A percentile compares a stretch with the other conserved stretches of the same genome.
Conservation (phyloP, 30 jellyfish, hydroid and myxozoan species). For the Mastigias papua region DNA sequence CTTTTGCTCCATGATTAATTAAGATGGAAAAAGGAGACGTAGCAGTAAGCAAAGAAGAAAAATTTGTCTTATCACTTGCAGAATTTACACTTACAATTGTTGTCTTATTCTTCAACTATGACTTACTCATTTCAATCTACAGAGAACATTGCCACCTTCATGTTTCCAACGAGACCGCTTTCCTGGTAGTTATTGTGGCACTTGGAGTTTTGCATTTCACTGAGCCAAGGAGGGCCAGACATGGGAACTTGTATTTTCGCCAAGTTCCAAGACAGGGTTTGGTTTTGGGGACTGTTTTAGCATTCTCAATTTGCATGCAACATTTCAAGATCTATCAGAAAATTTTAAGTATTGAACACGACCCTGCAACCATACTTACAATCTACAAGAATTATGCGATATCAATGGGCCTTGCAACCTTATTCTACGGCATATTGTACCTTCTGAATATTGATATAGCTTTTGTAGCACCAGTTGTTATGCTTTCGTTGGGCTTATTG, state of each 20-base stretch:
- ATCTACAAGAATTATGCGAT: constrained; percentile 12
- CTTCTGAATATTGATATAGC: constrained; percentile 35
- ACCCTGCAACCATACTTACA: neutral
- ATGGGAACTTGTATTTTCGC: constrained; percentile 15
- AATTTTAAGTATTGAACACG: neutral
- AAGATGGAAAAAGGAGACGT: neutral
- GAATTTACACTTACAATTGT: neutral
- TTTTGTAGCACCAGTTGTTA: constrained; percentile 46
- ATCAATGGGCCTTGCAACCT: constrained; percentile 45
- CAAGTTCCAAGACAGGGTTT: constrained; percentile 37
- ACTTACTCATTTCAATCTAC: neutral
- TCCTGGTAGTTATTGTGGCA: neutral
- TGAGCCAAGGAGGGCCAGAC: constrained; percentile 14
- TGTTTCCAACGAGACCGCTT: neutral
- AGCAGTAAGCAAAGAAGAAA: neutral
- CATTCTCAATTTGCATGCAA: neutral
- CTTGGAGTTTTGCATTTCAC: constrained; percentile 16
- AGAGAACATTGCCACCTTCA: neutral
- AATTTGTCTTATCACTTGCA: neutral
- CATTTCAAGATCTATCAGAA: neutral
- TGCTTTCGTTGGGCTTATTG: constrained; percentile 51
- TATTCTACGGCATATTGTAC: constrained; percentile 35
- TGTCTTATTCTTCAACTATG: neutral
- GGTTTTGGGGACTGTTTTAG: constrained; percentile 16
- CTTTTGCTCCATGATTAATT: too few species aligned